phyloP scores from a whole-genome alignment of 2,113 vertebrate genomes.

The Chiloscyllium plagiosum region DNA sequence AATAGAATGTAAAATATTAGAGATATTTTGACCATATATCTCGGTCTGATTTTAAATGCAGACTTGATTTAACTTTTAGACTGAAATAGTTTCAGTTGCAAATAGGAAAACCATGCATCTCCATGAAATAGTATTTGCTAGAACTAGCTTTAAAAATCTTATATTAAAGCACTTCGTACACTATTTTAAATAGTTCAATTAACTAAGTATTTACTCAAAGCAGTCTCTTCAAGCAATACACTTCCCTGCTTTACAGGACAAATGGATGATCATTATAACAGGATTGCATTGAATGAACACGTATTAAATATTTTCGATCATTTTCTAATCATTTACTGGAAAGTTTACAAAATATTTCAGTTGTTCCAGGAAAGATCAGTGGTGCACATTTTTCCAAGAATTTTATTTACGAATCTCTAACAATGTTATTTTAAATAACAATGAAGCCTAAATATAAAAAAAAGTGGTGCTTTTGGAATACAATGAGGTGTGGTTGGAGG shows the following conservation, averaged over 20 bases:
- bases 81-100: not conserved
- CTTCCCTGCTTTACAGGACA: not conserved
- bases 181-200: not conserved
- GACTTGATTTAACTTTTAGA: not conserved
- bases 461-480: not conserved
- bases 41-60: not conserved
- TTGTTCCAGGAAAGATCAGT: not conserved
- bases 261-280: not conserved
- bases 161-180: not conserved
- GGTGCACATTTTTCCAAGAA: not conserved
- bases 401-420: not conserved
- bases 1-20: not conserved
- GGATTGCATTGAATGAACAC: not conserved
- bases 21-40: not conserved
- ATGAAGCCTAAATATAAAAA: not conserved
- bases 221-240: not conserved
- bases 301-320: not conserved
- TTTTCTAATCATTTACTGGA: not conserved
- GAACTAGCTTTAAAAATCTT: not conserved
- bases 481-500: not conserved
- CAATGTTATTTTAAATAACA: not conserved
- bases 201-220: not conserved
- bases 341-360: not conserved
- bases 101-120: not conserved
- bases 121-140: not conserved